Percentiles rank a stretch among this genome's conserved stretches.
Conservation (phyloP, 2,113 vertebrate genomes). For the Aviceda subcristata region DNA sequence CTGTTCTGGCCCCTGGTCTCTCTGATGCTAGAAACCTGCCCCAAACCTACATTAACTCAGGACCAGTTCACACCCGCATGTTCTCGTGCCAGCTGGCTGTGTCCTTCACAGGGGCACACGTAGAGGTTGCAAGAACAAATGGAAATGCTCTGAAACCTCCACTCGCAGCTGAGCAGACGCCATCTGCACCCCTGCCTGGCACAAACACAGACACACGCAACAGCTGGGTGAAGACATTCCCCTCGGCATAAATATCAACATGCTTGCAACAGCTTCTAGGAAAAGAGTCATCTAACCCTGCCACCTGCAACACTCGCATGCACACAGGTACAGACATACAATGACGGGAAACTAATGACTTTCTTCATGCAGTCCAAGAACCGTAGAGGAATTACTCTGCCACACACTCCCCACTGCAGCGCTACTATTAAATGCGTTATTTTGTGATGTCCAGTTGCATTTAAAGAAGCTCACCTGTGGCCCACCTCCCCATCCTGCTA, state of each 20-base stretch:
- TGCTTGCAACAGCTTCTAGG: background rate
- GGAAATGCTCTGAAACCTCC: background rate
- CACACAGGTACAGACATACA: background rate
- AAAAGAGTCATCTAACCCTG: background rate
- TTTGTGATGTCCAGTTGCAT: background rate
- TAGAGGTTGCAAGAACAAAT: background rate
- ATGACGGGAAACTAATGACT: background rate
- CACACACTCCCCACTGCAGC: background rate
- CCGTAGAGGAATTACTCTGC: background rate
- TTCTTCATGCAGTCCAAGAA: background rate
- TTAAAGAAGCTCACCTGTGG: background rate
- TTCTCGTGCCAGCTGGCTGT: background rate
- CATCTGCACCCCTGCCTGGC: background rate
- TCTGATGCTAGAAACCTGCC: background rate
- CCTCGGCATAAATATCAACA: background rate
- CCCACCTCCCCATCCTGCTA: background rate
- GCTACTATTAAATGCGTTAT: background rate
- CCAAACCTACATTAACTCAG: background rate
- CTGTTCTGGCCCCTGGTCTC: background rate
- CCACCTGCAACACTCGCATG: background rate
- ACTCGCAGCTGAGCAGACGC: background rate
- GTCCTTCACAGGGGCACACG: rapidly evolving
- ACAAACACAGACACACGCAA: rapidly evolving
- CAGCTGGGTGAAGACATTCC: background rate
- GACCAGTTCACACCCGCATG: background rate